phyloP scores from a whole-genome alignment of 2,888 invertebrate species.

The Euzetes globulus region DNA sequence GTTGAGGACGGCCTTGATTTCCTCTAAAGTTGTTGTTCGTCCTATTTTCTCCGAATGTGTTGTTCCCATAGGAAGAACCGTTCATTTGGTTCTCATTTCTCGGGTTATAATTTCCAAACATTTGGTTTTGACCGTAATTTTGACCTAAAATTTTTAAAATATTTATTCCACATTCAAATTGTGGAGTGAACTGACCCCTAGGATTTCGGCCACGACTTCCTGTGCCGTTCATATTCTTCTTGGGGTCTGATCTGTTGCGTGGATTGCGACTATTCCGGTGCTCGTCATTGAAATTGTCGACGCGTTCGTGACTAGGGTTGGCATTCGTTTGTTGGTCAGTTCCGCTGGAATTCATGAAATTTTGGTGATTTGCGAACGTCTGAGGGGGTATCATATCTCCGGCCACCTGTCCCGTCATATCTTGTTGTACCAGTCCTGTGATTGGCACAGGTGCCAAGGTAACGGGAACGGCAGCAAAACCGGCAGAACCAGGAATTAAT shows the following conservation, averaged over 20 bases:
- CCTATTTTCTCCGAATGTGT: not conserved
- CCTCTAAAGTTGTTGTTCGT: slow-evolving; percentile 5
- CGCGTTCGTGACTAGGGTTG: slow-evolving; percentile 12
- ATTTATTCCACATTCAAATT: not conserved
- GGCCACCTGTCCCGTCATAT: not conserved
- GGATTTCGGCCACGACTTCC: slow-evolving; percentile 8
- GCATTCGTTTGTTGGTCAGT: not conserved
- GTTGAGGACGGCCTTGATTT: not conserved
- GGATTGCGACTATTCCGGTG: slow-evolving; percentile 10
- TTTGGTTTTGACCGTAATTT: not conserved
- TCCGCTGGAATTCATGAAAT: slow-evolving; percentile 11
- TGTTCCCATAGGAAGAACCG: not conserved
- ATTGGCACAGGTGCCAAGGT: not conserved
- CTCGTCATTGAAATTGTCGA: slow-evolving; percentile 8
- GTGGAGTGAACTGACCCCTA: too few relatives aligned
- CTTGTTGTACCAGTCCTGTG: not conserved
- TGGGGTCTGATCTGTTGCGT: not conserved
- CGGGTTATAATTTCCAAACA: not conserved
- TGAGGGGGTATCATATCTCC: not conserved
- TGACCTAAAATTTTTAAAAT: not conserved
- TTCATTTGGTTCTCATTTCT: not conserved
- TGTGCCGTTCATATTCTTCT: not conserved
- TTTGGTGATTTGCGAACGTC: slow-evolving; percentile 4
- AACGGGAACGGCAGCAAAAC: not conserved
- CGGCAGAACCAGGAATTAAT: not conserved